Base-by-base conservation (phyloP, 2,888 invertebrate genomes). In the Pterobdella sp. region DNA sequence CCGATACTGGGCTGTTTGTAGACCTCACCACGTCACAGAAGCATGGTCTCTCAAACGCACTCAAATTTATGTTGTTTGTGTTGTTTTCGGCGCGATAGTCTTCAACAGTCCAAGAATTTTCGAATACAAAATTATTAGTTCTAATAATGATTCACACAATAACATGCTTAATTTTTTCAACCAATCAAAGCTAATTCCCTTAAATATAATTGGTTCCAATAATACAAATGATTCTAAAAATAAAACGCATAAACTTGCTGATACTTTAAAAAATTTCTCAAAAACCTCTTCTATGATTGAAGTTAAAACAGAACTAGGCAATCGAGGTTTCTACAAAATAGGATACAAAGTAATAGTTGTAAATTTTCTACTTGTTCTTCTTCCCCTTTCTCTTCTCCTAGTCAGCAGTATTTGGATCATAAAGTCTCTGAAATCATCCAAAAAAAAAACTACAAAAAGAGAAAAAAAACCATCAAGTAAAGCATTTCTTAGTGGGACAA, bases 1-100 rank as follows among this genome's bases (percentile, higher is more conserved):
- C 72, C 75, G 77, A 1, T 78, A 76, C 73, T 78, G 75, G 75
- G 78, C 78, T 26, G 78, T 78, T n/a, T 78, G 78, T 65, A 74
- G 73, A 10, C 77, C 77, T 0, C 76, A 76, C 66, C 60, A 68
- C 66, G 73, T 76, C 65, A 69, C 37, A 3, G 66, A 60, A 1
- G 75, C 75, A 31, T 78, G 78, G 78, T 72, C 74, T 36, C 73
- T 74, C 34, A 60, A 49, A 34, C 37, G 76, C 31, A 78, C 78
- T 1, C 66, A 68, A 69, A 60, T 73, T 42, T 78, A 77, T 70
- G 68, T 78, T 35, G 68, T 68, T 14, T 31, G 67, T 18, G 78
- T 77, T 22, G 66, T 77, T n/a, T 29, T 56, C 14, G 37, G 75
- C 18, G 76, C 77, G 10, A 31, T 76, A 22, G 68, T 73, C 22